phyloP scores from a whole-genome alignment of 2,797 vertebrate species.

The Sandelia bainsii region DNA sequence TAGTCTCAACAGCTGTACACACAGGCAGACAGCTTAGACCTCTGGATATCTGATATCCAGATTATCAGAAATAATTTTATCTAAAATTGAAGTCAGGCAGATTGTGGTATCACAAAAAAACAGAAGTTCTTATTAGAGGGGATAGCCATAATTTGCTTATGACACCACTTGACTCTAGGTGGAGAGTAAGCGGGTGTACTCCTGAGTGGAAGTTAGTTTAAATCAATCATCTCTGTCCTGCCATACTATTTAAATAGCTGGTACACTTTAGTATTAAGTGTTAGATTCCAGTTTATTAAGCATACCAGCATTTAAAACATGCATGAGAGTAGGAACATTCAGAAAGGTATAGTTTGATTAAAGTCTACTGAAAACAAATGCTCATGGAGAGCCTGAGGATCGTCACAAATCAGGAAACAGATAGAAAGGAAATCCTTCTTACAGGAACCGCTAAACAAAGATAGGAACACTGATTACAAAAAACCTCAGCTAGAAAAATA shows the following conservation, averaged over 20 bases:
- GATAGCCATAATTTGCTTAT: slow-evolving; percentile 7
- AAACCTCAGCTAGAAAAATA: slow-evolving; percentile 49
- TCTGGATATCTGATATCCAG: slow-evolving; percentile 50
- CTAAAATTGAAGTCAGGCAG: slow-evolving; percentile 60
- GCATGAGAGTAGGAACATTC: neutral
- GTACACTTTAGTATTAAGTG: neutral
- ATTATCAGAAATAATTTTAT: slow-evolving; percentile 55
- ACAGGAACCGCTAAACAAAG: slow-evolving; percentile 78
- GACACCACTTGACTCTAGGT: neutral
- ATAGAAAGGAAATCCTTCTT: slow-evolving; percentile 74
- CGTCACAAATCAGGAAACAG: slow-evolving; percentile 59
- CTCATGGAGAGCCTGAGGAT: slow-evolving; percentile 51
- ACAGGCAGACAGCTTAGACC: slow-evolving; percentile 5
- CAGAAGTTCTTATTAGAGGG: neutral
- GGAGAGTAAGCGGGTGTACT: neutral
- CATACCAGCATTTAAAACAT: slow-evolving; percentile 4
- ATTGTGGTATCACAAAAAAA: slow-evolving; percentile 2
- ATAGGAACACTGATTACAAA: slow-evolving; percentile 69
- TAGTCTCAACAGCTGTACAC: slow-evolving; percentile 2
- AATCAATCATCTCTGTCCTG: slow-evolving; percentile 18
- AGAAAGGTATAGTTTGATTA: slow-evolving; percentile 10
- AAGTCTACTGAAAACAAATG: slow-evolving; percentile 6
- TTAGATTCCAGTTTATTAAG: neutral
- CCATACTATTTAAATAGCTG: slow-evolving; percentile 3
- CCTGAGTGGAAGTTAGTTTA: slow-evolving; percentile 14